Evolutionary conservation across 2,888 invertebrate species (phyloP).

Genomic region (Chydorus sphaericus): DNA sequence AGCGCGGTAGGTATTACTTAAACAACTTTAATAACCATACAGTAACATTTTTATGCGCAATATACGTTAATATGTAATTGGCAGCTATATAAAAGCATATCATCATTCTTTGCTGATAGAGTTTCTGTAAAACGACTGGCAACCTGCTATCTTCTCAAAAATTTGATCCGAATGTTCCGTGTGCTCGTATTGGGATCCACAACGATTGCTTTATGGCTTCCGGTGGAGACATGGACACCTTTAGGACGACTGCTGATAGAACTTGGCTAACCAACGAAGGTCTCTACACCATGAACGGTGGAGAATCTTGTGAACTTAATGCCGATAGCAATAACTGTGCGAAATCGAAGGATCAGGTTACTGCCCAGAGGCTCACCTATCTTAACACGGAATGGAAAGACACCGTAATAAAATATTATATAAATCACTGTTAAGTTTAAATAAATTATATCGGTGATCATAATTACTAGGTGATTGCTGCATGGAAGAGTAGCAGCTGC

Average conservation of each 20-base stretch:
- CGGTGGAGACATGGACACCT: conserved; percentile 7
- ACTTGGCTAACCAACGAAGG: conserved; percentile 1
- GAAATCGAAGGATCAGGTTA: background rate
- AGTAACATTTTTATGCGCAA: too few relatives aligned
- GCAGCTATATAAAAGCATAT: background rate
- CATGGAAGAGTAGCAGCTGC: conserved; percentile 4
- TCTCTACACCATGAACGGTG: conserved; percentile 2
- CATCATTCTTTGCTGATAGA: background rate
- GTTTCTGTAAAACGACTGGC: background rate
- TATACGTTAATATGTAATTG: background rate
- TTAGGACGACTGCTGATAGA: background rate
- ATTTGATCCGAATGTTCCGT: background rate
- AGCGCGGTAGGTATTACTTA: background rate
- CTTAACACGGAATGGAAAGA: conserved; percentile 7
- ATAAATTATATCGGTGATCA: background rate
- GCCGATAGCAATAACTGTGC: background rate
- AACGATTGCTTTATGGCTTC: conserved; percentile 14
- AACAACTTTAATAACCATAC: background rate
- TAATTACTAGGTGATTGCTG: background rate
- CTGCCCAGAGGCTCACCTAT: background rate
- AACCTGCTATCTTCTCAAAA: background rate
- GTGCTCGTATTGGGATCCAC: conserved; percentile 9
- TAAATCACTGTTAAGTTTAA: too few relatives aligned
- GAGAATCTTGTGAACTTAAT: conserved; percentile 8
- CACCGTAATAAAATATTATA: background rate